phyloP scores from a whole-genome alignment of 2,797 vertebrate species.

The Chaetodon trifasciatus region DNA sequence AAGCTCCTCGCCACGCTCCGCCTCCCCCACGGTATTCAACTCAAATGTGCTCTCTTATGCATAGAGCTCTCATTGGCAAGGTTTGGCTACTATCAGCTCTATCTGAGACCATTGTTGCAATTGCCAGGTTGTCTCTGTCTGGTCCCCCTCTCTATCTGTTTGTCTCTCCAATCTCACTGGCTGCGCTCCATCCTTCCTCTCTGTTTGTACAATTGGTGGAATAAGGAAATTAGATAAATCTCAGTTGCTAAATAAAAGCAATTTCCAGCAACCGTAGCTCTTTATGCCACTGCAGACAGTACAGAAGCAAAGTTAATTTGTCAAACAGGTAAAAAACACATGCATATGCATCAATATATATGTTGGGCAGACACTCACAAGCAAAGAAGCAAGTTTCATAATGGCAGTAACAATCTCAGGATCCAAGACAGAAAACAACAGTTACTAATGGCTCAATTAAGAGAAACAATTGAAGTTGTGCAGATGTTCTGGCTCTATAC shows the following conservation, averaged over 20 bases:
- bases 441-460: slow-evolving; percentile 27
- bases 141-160: slow-evolving; percentile 9
- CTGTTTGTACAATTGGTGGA: not conserved
- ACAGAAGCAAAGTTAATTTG: not conserved
- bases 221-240: not conserved
- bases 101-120: slow-evolving; percentile 31
- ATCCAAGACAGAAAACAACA: slow-evolving; percentile 20
- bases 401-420: not conserved
- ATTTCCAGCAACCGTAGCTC: not conserved
- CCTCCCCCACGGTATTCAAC: slow-evolving; percentile 19
- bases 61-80: slow-evolving; percentile 28
- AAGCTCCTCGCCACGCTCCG: slow-evolving; percentile 16
- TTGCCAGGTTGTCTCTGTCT: slow-evolving; percentile 30
- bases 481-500: slow-evolving; percentile 11
- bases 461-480: slow-evolving; percentile 16
- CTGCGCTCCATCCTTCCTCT: slow-evolving; percentile 10
- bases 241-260: not conserved
- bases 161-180: not conserved
- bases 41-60: slow-evolving; percentile 30
- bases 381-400: not conserved
- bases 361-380: not conserved
- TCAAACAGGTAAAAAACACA: not conserved
- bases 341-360: not conserved
- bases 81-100: slow-evolving; percentile 27
- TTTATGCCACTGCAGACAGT: not conserved